A percentile compares a stretch with the other conserved stretches of the same genome.
Evolutionary conservation across 2,888 invertebrate species (phyloP).

Genomic region (Sphaerophoria taeniata): DNA sequence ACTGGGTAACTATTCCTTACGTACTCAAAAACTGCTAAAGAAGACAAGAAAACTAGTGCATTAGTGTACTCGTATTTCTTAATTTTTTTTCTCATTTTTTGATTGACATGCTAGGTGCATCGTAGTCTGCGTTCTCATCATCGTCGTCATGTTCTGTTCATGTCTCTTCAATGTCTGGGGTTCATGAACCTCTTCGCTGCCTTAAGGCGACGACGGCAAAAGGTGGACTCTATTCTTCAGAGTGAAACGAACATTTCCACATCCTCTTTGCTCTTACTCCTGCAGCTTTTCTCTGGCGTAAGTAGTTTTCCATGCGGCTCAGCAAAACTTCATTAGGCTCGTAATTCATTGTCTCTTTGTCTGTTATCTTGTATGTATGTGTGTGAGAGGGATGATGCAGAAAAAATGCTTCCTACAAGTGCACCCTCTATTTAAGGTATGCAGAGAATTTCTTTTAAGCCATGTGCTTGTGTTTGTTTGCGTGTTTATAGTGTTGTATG

Average conservation of each 20-base stretch:
- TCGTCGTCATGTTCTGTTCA: constrained; percentile 18
- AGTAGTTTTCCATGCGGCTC: constrained; percentile 72
- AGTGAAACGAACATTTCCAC: constrained; percentile 25
- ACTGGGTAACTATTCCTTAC: constrained; percentile 7
- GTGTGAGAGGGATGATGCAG: constrained; percentile 18
- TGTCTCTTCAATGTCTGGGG: constrained; percentile 69
- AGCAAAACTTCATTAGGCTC: constrained; percentile 72
- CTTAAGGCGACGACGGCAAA: constrained; percentile 25
- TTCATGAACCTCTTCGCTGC: constrained; percentile 72
- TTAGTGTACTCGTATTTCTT: constrained; percentile 45
- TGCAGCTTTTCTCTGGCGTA: constrained; percentile 44
- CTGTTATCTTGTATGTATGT: constrained; percentile 17
- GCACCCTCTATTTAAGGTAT: constrained; percentile 33
- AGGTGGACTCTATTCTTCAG: constrained; percentile 33
- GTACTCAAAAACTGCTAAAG: constrained; percentile 15
- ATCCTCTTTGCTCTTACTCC: constrained; percentile 38
- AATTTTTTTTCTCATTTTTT: constrained; percentile 34
- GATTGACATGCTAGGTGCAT: constrained; percentile 59
- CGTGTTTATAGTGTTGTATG: constrained; percentile 2
- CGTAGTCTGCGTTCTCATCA: not conserved
- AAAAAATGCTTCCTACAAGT: constrained; percentile 6
- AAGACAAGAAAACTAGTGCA: constrained; percentile 64
- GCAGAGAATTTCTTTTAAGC: constrained; percentile 19
- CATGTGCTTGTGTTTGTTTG: not conserved
- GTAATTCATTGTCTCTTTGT: constrained; percentile 66